A percentile compares a stretch with the other conserved stretches of the same genome.
Evolutionary conservation across 2,888 invertebrate genomes (phyloP).

Genomic region (Diarsia rubi): DNA sequence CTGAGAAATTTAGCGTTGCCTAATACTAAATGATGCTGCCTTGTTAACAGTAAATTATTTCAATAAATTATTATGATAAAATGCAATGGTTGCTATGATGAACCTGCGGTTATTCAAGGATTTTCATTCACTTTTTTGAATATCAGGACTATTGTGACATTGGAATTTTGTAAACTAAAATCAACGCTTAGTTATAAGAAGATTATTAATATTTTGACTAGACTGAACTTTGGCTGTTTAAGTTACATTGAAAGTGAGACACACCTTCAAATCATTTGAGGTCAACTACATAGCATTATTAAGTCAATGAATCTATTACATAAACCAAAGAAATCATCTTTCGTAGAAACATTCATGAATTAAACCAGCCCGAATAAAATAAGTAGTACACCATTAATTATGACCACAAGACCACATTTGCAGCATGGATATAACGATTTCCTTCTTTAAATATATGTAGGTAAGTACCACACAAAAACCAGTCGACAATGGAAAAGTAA

Average conservation of each 20-base stretch:
- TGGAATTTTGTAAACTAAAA: conserved; percentile 24
- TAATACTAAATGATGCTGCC: conserved; percentile 44
- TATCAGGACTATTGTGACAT: conserved; percentile 45
- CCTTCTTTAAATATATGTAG: conserved; percentile 42
- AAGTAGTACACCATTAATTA: background rate
- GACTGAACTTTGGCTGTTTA: conserved; percentile 39
- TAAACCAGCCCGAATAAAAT: background rate
- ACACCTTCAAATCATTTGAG: conserved; percentile 40
- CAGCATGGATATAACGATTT: conserved; percentile 37
- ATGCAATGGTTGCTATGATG: conserved; percentile 34
- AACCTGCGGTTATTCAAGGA: conserved; percentile 46
- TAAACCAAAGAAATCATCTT: background rate
- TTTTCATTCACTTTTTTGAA: conserved; percentile 59
- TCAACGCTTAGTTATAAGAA: conserved; percentile 12
- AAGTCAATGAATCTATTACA: conserved; percentile 37
- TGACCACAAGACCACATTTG: conserved; percentile 27
- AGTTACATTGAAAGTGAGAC: conserved; percentile 42
- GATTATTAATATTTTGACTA: conserved; percentile 20
- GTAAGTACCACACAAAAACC: conserved; percentile 35
- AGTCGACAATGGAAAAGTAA: conserved; percentile 58
- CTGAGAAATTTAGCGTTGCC: conserved; percentile 51
- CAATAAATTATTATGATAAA: conserved; percentile 49
- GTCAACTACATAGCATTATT: conserved; percentile 21
- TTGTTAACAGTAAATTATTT: conserved; percentile 43
- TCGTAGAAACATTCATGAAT: background rate